Conservation (phyloP, 2,797 vertebrate genomes). For the Oryzias dopingdopingensis region DNA sequence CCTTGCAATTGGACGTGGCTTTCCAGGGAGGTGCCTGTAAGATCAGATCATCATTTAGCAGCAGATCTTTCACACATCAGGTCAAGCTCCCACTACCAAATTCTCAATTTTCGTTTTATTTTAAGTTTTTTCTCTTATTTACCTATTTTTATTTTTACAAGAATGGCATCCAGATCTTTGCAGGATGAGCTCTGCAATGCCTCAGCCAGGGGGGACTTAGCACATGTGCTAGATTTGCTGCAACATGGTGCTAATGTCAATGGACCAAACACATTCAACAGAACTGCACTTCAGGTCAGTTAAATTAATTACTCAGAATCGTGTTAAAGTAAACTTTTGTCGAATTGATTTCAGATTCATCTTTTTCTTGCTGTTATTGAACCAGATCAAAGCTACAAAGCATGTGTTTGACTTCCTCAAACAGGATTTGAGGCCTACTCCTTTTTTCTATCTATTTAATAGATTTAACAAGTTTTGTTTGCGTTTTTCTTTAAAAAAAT, state of each 20-base stretch:
- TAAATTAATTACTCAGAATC: conserved; percentile 22
- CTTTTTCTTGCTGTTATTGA: not conserved
- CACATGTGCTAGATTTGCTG: conserved; percentile 79
- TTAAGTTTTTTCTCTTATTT: no score
- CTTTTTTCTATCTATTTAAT: not conserved
- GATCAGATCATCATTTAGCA: no score
- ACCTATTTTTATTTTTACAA: no score
- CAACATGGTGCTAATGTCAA: conserved; percentile 85
- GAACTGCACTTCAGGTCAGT: conserved; percentile 94
- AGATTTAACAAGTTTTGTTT: not conserved
- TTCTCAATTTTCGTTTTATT: no score
- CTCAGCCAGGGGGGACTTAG: conserved; percentile 86
- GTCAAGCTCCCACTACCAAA: no score
- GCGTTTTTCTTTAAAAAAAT: not conserved
- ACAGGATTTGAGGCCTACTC: not conserved
- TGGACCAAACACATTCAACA: conserved; percentile 83
- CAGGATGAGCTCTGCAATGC: conserved; percentile 84
- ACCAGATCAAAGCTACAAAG: not conserved
- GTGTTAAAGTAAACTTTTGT: not conserved
- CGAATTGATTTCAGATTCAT: not conserved
- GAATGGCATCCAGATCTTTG: no score
- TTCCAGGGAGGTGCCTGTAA: no score
- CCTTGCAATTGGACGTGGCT: no score
- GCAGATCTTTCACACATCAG: no score
- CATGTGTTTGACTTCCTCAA: not conserved